These are phyloP conservation scores for Brassicogethes aeneus DNA, from an alignment of 2,888 invertebrate genomes.

Conservation along the genomic window DNA sequence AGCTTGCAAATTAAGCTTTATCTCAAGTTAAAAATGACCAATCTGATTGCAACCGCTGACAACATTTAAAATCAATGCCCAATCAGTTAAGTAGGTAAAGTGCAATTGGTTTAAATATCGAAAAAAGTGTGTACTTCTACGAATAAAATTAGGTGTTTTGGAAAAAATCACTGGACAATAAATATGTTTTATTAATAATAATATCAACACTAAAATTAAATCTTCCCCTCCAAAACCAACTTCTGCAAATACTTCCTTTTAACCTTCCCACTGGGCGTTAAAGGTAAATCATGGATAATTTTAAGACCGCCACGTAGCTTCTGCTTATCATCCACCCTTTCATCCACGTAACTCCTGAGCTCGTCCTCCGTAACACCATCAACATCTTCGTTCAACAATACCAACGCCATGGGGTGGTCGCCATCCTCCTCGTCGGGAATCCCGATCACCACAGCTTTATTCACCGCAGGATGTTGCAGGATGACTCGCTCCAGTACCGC, in stretches of 20 bases:
- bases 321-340: conserved; percentile 29
- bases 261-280: conserved; percentile 34
- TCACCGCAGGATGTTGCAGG: conserved; percentile 30
- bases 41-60: no score
- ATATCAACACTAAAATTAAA: no score
- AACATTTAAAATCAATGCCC: no score
- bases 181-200: no score
- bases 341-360: conserved; percentile 26
- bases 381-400: conserved; percentile 17
- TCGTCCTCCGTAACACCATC: conserved; percentile 20
- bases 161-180: no score
- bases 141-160: no score
- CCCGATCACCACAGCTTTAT: conserved; percentile 27
- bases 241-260: conserved; percentile 20
- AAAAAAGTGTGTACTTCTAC: no score
- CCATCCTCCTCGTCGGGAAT: conserved; percentile 32
- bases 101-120: no score
- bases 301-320: conserved; percentile 32
- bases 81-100: no score
- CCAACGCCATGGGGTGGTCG: conserved; percentile 30
- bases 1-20: no score
- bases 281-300: conserved; percentile 26
- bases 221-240: conserved; percentile 19
- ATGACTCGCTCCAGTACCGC: conserved; percentile 28
- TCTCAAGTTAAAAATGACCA: no score